Base-by-base conservation (phyloP, 1,140 invertebrate species). In the Olivierus martensii region DNA sequence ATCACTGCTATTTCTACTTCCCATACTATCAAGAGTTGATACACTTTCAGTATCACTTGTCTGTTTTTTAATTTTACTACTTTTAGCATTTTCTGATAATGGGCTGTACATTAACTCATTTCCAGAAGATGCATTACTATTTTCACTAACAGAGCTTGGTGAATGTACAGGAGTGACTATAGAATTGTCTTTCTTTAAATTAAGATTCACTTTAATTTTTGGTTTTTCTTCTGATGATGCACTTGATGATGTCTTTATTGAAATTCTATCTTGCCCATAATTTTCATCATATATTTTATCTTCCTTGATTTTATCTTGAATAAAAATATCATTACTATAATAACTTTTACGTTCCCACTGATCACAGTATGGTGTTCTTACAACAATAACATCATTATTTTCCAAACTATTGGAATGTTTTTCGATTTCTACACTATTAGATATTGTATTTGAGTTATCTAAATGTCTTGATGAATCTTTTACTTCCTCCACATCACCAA, bases 21-120 rank as follows among this genome's bases (percentile, higher is more conserved):
- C 83, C 63, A 84, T 82, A 66, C 82, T 84, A 61, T 79, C 79
- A 55, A 82, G 80, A 7, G 83, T 83, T 7, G 82, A 81, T 48
- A 88, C 79, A 61, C 83, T 87, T 65, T 88, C 85, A 1, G 79
- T 82, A 67, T 88, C 86, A 22, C 52, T 56, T 21, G 52, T 53
- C 12, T 52, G 35, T 21, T 52, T 59, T 19, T 46, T 49, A 42
- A 55, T 28, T 28, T 28, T 28, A 9, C 4, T 28, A 49, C 51
- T 44, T 52, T 57, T 62, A 9, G 53, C 58, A 56, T 61, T 54
- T 35, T 61, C 53, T 10, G 48, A 39, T 28, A 28, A 28, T 28
- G 28, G 28, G 9, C 28, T 28, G 28, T 28, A 28, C 28, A 28
- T 9, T 6, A 28, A 9, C 9, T 28, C 28, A 28, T 28, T 28